These are phyloP conservation scores for Orchesella cincta DNA, from an alignment of 1,140 invertebrate species.

Conservation along the genomic window DNA sequence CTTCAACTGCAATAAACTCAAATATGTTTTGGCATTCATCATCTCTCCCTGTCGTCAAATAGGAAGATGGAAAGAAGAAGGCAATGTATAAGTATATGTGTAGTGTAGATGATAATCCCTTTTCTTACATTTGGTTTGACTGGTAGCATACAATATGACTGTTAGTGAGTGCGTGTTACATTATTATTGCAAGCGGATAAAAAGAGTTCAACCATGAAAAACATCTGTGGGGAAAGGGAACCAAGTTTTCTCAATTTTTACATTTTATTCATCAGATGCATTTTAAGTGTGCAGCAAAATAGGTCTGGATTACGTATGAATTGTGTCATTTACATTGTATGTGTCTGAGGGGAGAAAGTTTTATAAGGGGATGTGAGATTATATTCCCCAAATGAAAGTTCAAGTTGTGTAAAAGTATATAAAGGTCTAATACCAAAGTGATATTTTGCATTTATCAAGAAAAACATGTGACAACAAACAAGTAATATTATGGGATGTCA, in stretches of 20 bases:
- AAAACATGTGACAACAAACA: too few relatives aligned
- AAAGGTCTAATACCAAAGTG: too few relatives aligned
- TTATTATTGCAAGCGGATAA: neutral
- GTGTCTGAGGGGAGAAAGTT: too few relatives aligned
- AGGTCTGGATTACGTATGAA: neutral
- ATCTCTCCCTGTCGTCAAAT: slow-evolving; percentile 1
- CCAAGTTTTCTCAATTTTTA: neutral
- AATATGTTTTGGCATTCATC: slow-evolving; percentile 24
- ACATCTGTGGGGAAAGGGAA: neutral
- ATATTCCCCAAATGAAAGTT: too few relatives aligned
- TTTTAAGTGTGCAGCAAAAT: neutral
- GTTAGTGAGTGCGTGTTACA: neutral
- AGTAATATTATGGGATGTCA: too few relatives aligned
- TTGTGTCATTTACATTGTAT: too few relatives aligned
- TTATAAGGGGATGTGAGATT: too few relatives aligned
- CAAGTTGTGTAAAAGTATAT: too few relatives aligned
- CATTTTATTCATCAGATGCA: slow-evolving; percentile 3
- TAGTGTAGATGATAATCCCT: slow-evolving; percentile 8
- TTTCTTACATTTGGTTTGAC: neutral
- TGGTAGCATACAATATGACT: neutral
- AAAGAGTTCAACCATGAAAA: neutral
- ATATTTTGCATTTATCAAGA: too few relatives aligned
- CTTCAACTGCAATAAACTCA: slow-evolving; percentile 20
- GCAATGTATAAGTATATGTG: too few relatives aligned
- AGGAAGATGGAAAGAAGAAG: neutral